Conservation (phyloP, 2,113 vertebrate species). For the Tapirus terrestris region DNA sequence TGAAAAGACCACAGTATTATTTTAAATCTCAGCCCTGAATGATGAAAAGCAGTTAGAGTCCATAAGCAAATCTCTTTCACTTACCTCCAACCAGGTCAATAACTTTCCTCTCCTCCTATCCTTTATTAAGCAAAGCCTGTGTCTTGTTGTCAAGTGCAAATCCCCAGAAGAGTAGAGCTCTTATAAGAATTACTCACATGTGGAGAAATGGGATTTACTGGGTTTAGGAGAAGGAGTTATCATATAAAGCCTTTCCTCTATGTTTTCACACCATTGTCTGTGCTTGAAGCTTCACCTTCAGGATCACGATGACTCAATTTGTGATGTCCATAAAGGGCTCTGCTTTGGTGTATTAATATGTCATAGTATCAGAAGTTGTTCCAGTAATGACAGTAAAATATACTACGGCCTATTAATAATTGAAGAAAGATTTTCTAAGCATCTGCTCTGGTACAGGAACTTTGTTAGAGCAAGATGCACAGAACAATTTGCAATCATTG, state of each 20-base stretch:
- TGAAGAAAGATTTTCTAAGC: background rate
- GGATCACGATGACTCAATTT: background rate
- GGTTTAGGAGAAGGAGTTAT: background rate
- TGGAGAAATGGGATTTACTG: background rate
- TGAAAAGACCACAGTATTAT: background rate
- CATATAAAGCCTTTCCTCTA: background rate
- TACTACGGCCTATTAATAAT: background rate
- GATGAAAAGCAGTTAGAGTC: background rate
- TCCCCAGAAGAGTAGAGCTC: background rate
- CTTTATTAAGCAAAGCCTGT: background rate
- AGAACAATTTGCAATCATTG: background rate
- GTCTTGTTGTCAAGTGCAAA: background rate
- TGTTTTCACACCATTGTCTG: background rate
- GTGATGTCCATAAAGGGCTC: background rate
- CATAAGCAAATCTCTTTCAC: background rate
- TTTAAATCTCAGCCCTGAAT: background rate
- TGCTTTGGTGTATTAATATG: background rate
- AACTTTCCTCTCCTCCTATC: background rate
- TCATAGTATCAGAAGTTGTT: background rate
- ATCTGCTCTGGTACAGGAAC: background rate
- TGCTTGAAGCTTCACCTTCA: background rate
- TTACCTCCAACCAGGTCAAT: background rate
- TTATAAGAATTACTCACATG: background rate
- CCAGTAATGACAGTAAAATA: background rate
- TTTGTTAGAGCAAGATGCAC: background rate